phyloP scores from a whole-genome alignment of 92 coral and sea anemone species.

The Diadumene lineata region DNA sequence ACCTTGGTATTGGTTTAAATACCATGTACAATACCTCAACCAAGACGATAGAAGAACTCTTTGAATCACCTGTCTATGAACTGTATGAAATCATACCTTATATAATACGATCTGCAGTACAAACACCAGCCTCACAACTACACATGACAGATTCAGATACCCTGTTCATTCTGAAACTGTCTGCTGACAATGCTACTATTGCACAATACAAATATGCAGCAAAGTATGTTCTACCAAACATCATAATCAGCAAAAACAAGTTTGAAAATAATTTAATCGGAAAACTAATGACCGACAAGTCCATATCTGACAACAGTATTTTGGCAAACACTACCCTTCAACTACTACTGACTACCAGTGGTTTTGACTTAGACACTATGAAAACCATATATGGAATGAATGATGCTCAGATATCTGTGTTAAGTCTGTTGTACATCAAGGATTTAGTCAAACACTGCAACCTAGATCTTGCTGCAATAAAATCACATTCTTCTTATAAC shows the following conservation, averaged over 20 bases:
- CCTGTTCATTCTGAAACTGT: conserved; percentile 24
- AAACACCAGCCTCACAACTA: conserved; percentile 36
- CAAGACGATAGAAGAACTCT: conserved; percentile 35
- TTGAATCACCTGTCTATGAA: conserved; percentile 50
- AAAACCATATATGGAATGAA: conserved; percentile 27
- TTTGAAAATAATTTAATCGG: conserved; percentile 48
- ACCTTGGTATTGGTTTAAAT: conserved; percentile 37
- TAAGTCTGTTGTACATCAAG: conserved; percentile 23
- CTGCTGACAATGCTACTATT: conserved; percentile 44
- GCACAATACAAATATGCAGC: conserved; percentile 39
- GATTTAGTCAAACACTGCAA: conserved; percentile 49
- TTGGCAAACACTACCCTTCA: conserved; percentile 28
- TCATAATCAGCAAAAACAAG: conserved; percentile 19
- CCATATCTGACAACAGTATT: conserved; percentile 43
- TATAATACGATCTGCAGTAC: conserved; percentile 37
- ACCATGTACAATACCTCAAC: conserved; percentile 38
- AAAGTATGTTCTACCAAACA: conserved; percentile 15
- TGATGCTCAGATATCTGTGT: conserved; percentile 18
- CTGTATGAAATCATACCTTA: conserved; percentile 36
- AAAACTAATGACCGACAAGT: conserved; percentile 27
- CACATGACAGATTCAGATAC: conserved; percentile 31
- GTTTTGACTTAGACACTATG: conserved; percentile 20
- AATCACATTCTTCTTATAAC: conserved; percentile 31
- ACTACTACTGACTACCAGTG: conserved; percentile 34
- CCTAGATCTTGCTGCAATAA: conserved; percentile 21